These are phyloP conservation scores for Crotalus tigris DNA, from an alignment of 2,113 vertebrate species.

Conservation along the genomic window DNA sequence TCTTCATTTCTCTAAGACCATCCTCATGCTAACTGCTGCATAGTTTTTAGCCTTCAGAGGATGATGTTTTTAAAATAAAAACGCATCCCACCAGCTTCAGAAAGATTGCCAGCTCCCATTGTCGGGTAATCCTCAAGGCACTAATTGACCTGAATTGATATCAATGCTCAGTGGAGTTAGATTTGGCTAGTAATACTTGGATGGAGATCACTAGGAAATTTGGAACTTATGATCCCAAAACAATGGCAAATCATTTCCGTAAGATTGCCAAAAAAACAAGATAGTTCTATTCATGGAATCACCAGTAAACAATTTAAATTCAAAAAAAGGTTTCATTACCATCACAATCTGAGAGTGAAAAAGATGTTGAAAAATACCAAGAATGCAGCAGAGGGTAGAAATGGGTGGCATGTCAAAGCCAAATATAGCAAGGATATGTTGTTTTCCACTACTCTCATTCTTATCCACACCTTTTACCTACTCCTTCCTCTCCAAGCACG, in stretches of 20 bases:
- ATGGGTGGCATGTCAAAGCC: not conserved
- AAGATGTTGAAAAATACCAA: not conserved
- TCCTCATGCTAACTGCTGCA: not conserved
- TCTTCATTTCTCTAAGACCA: not conserved
- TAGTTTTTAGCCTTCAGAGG: not conserved
- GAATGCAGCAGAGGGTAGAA: not conserved
- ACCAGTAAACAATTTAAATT: not conserved
- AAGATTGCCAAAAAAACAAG: not conserved
- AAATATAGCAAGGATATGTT: not conserved
- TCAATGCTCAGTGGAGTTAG: not conserved
- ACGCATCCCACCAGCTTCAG: not conserved
- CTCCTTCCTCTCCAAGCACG: not conserved
- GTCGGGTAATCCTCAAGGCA: not conserved
- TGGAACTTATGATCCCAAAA: not conserved
- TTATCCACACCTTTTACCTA: not conserved
- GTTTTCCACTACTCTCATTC: not conserved
- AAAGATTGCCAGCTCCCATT: not conserved
- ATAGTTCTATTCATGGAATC: not conserved
- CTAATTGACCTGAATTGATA: not conserved
- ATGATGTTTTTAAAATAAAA: not conserved
- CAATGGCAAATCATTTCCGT: not conserved
- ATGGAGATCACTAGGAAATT: not conserved
- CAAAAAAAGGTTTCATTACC: not conserved
- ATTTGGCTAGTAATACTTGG: not conserved
- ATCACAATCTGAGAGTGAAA: not conserved